Percentiles rank a stretch among this genome's conserved stretches.
phyloP scores from a whole-genome alignment of 2,113 vertebrate genomes.

The Pomatorhinus ruficollis region DNA sequence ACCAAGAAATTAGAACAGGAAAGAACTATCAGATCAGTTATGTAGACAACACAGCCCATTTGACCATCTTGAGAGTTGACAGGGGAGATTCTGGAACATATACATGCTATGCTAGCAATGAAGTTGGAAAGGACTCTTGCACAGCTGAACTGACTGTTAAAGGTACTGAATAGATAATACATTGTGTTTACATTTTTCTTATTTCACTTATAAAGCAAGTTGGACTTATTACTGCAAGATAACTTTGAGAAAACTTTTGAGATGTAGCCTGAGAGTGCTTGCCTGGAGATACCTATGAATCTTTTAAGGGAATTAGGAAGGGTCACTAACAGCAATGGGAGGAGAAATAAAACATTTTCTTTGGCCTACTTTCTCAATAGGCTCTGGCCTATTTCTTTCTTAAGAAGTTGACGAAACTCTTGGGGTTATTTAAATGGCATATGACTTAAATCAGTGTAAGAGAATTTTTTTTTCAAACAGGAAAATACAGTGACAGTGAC shows the following conservation, averaged over 20 bases:
- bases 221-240: background rate
- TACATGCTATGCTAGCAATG: constrained; percentile 89
- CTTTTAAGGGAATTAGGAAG: background rate
- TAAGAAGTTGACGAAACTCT: background rate
- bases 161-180: constrained; percentile 77
- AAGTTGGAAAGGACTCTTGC: constrained; percentile 92
- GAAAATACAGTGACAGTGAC: background rate
- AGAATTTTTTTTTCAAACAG: background rate
- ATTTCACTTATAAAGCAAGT: background rate
- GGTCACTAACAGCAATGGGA: background rate
- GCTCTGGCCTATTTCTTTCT: background rate
- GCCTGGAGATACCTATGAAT: background rate
- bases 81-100: constrained; percentile 88
- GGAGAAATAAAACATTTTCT: background rate
- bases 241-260: background rate
- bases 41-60: constrained; percentile 82
- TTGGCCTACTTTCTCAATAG: background rate
- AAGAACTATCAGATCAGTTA: constrained; percentile 91
- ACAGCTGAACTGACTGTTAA: constrained; percentile 86
- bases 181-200: background rate
- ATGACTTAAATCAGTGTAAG: background rate
- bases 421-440: background rate
- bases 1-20: constrained; percentile 89
- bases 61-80: constrained; percentile 87
- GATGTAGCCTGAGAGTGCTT: background rate